Conservation (phyloP, 2,113 vertebrate genomes). For the Anolis sagrei region DNA sequence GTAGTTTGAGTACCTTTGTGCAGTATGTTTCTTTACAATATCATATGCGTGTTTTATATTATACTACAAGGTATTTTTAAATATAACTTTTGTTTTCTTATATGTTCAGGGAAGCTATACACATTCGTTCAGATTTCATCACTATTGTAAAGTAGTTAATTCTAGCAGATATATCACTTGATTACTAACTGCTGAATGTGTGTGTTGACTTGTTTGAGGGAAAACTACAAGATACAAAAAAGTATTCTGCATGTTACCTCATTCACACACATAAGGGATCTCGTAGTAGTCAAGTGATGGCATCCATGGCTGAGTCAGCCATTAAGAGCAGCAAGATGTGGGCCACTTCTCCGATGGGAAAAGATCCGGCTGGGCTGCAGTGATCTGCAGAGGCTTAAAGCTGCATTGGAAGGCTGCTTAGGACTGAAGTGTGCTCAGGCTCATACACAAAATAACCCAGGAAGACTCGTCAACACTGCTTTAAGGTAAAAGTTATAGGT, state of each 20-base stretch:
- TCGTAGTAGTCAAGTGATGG: not conserved
- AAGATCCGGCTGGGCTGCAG: not conserved
- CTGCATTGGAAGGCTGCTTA: not conserved
- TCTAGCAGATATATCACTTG: not conserved
- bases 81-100: too few species aligned
- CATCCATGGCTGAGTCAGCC: not conserved
- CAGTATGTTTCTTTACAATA: too few species aligned
- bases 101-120: not conserved
- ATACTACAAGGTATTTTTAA: too few species aligned
- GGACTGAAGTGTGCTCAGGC: not conserved
- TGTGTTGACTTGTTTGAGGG: not conserved
- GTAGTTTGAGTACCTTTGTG: too few species aligned
- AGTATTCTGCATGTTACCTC: not conserved
- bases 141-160: not conserved
- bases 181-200: not conserved
- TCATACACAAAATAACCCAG: not conserved
- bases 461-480: accelerated
- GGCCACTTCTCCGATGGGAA: not conserved
- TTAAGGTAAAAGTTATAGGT: not conserved
- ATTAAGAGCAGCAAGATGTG: not conserved
- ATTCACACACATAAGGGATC: not conserved
- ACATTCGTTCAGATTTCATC: not conserved
- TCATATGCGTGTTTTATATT: too few species aligned
- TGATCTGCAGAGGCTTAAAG: not conserved
- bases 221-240: not conserved